Evolutionary conservation across 92 coral and sea anemone species (phyloP), one percentile per base, ranked within the genome.

Genomic region (Phenganax stokvisi): DNA sequence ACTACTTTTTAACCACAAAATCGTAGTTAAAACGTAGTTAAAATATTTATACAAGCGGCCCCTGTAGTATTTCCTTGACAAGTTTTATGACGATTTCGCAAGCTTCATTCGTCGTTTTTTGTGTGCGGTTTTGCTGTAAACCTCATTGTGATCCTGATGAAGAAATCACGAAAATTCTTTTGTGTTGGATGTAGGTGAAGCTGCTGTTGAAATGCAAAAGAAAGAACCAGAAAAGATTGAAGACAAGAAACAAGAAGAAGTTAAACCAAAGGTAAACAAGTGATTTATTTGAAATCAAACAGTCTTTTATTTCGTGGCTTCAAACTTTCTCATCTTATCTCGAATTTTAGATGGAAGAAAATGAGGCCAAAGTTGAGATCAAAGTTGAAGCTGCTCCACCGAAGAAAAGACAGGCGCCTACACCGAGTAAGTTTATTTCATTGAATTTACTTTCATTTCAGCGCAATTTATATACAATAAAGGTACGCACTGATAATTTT

Each of bases 181-280:
- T 73, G 11, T 52, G 15, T n/a, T 80, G 29, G 65, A 71, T 9
- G 63, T 51, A 75, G 59, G 71, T 6, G 79, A 56, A 67, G 86
- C 70, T 7, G 78, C 78, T 17, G 82, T 76, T 56, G 79, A 74
- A 16, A 80, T 76, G 28, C 67, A 70, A 83, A 70, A 77, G 54
- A 71, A 69, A 53, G 85, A 80, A 20, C 52, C 66, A 25, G 84
- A 30, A 51, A 62, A 70, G 12, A 57, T 65, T 30, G 86, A 86
- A 13, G 75, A 55, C 11, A 62, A 85, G 54, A 47, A 72, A 20
- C 28, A 44, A 12, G 28, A 67, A 17, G 81, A 73, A 58, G 54
- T 61, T 29, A 81, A 80, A 54, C 30, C 73, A 1, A 57, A 81
- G 57, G 85, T 81, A 30, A 54, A 15, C 47, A 51, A n/a, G 53